Percentiles rank a stretch among this genome's conserved stretches.
These are phyloP conservation scores for Teleogryllus oceanicus DNA, from an alignment of 2,888 invertebrate species.

Conservation along the genomic window DNA sequence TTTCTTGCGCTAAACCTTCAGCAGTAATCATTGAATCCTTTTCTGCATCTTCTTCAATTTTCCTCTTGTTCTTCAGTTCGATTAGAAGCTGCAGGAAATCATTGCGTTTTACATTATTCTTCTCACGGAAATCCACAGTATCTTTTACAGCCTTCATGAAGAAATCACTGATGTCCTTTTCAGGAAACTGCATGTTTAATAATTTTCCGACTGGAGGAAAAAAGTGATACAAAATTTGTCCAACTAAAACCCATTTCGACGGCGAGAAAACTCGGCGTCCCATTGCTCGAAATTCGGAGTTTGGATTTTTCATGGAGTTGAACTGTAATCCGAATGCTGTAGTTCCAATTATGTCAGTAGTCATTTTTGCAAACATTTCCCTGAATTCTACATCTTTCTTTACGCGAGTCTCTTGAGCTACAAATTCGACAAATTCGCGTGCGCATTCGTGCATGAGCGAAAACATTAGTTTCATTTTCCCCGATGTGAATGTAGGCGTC, in stretches of 20 bases:
- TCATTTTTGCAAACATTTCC: slow-evolving; percentile 43
- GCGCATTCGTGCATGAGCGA: slow-evolving; percentile 57
- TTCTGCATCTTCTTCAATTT: slow-evolving; percentile 41
- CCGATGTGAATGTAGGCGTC: slow-evolving; percentile 64
- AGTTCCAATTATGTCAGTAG: slow-evolving; percentile 50
- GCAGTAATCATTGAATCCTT: background rate
- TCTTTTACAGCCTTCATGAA: slow-evolving; percentile 51
- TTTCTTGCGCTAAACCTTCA: too few species aligned
- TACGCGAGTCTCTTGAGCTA: slow-evolving; percentile 45
- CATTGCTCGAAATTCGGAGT: slow-evolving; percentile 36
- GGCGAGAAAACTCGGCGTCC: slow-evolving; percentile 40
- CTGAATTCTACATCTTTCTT: slow-evolving; percentile 44
- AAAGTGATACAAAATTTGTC: slow-evolving; percentile 43
- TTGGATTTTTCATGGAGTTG: slow-evolving; percentile 36
- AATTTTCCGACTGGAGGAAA: slow-evolving; percentile 44
- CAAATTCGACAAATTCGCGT: slow-evolving; percentile 51
- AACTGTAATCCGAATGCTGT: slow-evolving; percentile 50
- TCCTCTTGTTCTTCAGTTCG: slow-evolving; percentile 50
- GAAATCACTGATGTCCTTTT: slow-evolving; percentile 47
- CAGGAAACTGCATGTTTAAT: slow-evolving; percentile 44
- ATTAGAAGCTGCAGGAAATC: slow-evolving; percentile 58
- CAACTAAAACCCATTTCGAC: slow-evolving; percentile 31
- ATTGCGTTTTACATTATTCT: slow-evolving; percentile 50
- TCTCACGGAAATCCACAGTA: slow-evolving; percentile 52
- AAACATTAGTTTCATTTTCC: slow-evolving; percentile 64